A percentile compares a stretch with the other conserved stretches of the same genome.
These are phyloP conservation scores for Passer domesticus DNA, from an alignment of 2,113 vertebrate species.

Conservation along the genomic window DNA sequence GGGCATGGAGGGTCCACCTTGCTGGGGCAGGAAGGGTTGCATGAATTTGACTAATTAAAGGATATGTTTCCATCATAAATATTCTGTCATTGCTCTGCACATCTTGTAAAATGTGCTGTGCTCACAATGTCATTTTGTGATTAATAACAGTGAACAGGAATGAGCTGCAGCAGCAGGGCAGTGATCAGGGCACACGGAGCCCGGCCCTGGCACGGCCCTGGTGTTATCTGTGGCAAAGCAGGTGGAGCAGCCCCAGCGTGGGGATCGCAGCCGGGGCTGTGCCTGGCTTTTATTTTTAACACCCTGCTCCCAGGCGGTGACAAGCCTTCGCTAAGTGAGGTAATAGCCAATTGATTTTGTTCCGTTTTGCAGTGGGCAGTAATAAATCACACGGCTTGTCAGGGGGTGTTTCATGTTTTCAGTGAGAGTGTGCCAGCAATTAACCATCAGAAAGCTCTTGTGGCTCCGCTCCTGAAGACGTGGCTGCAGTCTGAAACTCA, in stretches of 20 bases:
- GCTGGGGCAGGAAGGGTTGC: not conserved
- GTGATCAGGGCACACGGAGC: not conserved
- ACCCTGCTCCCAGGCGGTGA: conserved; percentile 88
- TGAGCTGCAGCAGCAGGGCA: not conserved
- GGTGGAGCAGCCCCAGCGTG: not conserved
- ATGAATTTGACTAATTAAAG: not conserved
- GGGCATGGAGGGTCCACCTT: accelerated
- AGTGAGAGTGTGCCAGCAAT: conserved; percentile 89
- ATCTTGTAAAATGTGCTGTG: not conserved
- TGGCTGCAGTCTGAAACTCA: conserved; percentile 30
- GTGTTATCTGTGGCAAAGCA: conserved; percentile 28
- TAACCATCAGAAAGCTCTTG: conserved; percentile 85
- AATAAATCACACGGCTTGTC: conserved; percentile 96
- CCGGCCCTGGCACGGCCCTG: accelerated
- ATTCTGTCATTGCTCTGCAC: not conserved
- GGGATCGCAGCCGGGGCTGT: not conserved
- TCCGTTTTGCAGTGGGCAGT: conserved; percentile 91
- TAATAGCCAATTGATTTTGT: conserved; percentile 98
- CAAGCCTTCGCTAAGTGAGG: conserved; percentile 92
- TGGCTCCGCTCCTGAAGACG: conserved; percentile 68
- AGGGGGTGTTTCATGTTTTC: conserved; percentile 86
- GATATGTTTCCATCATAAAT: not conserved
- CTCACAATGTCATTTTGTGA: not conserved
- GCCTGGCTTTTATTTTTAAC: conserved; percentile 91
- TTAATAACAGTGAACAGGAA: not conserved